Evolutionary conservation across 2,888 invertebrate species (phyloP).

Genomic region (Cartodere bifasciata): DNA sequence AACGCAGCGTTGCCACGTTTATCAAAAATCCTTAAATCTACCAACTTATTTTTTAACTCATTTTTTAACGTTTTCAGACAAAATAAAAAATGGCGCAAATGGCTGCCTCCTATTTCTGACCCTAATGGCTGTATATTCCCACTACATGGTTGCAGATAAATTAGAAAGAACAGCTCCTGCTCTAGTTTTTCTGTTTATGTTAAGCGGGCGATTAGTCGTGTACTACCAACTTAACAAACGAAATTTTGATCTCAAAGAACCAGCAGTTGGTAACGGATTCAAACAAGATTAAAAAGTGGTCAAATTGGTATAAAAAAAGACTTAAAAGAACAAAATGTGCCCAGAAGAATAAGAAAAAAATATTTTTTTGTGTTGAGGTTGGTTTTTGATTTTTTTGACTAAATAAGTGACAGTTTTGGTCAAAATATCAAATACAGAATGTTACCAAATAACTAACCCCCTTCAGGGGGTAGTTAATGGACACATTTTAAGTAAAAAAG

Average conservation of each 20-base stretch:
- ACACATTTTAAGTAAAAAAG: no score
- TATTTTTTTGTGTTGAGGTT: no score
- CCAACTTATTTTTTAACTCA: background rate
- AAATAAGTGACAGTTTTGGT: no score
- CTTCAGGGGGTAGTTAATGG: no score
- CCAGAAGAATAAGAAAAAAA: no score
- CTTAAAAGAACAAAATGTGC: no score
- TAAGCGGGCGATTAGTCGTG: conserved; percentile 77
- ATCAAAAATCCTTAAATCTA: no score
- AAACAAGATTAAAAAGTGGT: conserved; percentile 34
- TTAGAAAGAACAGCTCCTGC: conserved; percentile 85
- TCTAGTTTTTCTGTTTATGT: conserved; percentile 84
- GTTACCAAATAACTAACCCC: no score
- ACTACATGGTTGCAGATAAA: conserved; percentile 84
- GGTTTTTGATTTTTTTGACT: no score
- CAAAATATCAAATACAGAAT: no score
- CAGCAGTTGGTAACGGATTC: conserved; percentile 27
- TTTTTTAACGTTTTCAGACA: conserved; percentile 49
- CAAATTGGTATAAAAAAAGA: no score
- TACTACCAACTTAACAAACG: conserved; percentile 50
- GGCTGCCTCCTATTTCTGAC: conserved; percentile 70
- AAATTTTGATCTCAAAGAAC: conserved; percentile 26
- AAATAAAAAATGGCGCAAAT: conserved; percentile 84
- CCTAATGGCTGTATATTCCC: conserved; percentile 83
- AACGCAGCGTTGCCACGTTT: no score